A percentile compares a stretch with the other conserved stretches of the same genome.
These are phyloP conservation scores for Bombus superbus DNA, from an alignment of 1,140 invertebrate species.

Conservation along the genomic window DNA sequence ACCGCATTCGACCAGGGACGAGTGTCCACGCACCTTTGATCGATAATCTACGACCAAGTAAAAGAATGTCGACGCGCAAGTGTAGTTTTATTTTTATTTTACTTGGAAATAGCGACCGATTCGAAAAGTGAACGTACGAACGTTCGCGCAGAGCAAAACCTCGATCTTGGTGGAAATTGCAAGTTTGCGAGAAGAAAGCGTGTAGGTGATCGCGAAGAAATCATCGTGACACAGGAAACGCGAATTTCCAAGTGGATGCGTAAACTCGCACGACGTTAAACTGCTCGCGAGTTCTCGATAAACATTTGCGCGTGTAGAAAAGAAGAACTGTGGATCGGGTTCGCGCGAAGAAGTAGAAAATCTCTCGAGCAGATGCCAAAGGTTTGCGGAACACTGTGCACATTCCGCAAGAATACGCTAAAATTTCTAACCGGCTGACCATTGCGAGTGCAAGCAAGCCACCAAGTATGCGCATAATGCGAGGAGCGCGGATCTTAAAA, in stretches of 20 bases:
- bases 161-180: neutral
- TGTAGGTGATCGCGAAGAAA: neutral
- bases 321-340: neutral
- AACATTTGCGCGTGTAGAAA: neutral
- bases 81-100: no score
- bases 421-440: neutral
- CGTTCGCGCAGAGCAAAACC: neutral
- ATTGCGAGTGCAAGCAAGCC: neutral
- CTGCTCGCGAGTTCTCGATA: neutral
- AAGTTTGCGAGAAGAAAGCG: conserved; percentile 11
- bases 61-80: neutral
- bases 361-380: neutral
- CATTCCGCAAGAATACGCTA: neutral
- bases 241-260: neutral
- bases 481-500: neutral
- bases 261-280: no score
- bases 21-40: neutral
- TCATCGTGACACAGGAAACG: neutral
- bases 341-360: neutral
- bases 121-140: neutral
- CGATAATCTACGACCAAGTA: neutral
- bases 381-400: neutral
- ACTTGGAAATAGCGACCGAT: no score
- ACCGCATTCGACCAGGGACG: neutral
- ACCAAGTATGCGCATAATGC: neutral